Evolutionary conservation across 2,113 vertebrate species (phyloP).

Genomic region (Rhinoderma darwinii): DNA sequence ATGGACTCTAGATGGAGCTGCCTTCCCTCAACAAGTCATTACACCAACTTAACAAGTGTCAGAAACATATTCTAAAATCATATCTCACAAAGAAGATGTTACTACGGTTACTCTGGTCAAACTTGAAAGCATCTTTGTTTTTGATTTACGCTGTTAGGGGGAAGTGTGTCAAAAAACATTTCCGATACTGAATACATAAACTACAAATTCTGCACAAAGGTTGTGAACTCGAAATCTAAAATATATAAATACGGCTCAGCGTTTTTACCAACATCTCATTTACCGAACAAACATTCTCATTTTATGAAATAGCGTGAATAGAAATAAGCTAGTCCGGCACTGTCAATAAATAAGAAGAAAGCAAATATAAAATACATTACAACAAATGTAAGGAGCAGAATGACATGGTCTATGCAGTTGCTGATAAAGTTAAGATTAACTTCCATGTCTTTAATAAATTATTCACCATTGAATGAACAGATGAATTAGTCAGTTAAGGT

Average conservation of each 20-base stretch:
- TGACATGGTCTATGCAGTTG: not conserved
- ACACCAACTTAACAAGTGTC: not conserved
- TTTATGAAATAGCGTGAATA: not conserved
- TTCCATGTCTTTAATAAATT: not conserved
- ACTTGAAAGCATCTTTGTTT: slow-evolving; percentile 24
- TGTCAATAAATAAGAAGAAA: not conserved
- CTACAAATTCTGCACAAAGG: slow-evolving; percentile 15
- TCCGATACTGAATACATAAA: not conserved
- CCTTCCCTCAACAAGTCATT: slow-evolving; percentile 30
- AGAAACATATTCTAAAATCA: not conserved
- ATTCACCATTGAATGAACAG: not conserved
- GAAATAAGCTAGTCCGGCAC: too few relatives aligned
- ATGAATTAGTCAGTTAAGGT: slow-evolving; percentile 22
- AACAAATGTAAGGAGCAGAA: not conserved
- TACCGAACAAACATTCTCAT: not conserved
- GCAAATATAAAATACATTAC: not conserved
- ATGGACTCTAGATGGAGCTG: slow-evolving; percentile 57
- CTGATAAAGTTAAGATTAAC: not conserved
- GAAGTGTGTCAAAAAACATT: not conserved
- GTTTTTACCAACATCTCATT: slow-evolving; percentile 11
- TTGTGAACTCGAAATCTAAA: not conserved
- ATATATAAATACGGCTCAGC: not conserved
- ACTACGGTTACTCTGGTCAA: slow-evolving; percentile 17
- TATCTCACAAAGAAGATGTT: slow-evolving; percentile 1
- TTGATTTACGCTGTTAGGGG: not conserved